Evolutionary conservation across 2,113 vertebrate species (phyloP).

Genomic region (Tragelaphus strepsiceros): DNA sequence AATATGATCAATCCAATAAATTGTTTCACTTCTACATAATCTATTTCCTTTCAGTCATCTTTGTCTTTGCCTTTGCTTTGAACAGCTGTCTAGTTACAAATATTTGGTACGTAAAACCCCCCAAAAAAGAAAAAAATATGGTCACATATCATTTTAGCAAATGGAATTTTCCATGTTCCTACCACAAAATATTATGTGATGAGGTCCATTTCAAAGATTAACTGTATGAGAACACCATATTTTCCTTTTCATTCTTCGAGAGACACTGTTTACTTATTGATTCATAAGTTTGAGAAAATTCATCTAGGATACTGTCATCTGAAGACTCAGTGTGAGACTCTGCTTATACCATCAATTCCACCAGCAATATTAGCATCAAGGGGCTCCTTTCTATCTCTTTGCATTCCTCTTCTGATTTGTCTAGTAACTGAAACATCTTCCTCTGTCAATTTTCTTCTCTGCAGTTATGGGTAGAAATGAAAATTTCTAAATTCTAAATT

Average conservation of each 20-base stretch:
- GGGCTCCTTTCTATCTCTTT: background rate
- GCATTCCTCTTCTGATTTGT: background rate
- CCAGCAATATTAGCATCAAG: background rate
- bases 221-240: background rate
- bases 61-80: background rate
- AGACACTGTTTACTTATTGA: background rate
- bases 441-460: background rate
- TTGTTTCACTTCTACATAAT: background rate
- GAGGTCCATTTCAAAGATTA: background rate
- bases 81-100: background rate
- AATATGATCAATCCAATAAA: background rate
- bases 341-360: background rate
- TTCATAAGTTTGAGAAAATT: background rate
- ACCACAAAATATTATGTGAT: background rate
- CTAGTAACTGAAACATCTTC: background rate
- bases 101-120: background rate
- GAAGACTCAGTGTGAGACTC: background rate
- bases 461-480: background rate
- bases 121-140: background rate
- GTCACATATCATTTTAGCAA: background rate
- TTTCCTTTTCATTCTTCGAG: background rate
- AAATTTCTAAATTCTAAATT: background rate
- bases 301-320: background rate
- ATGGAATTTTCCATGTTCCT: background rate
- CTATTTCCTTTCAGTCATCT: background rate